These are phyloP conservation scores for Selene dorsalis DNA, from an alignment of 2,797 vertebrate genomes.

Conservation along the genomic window DNA sequence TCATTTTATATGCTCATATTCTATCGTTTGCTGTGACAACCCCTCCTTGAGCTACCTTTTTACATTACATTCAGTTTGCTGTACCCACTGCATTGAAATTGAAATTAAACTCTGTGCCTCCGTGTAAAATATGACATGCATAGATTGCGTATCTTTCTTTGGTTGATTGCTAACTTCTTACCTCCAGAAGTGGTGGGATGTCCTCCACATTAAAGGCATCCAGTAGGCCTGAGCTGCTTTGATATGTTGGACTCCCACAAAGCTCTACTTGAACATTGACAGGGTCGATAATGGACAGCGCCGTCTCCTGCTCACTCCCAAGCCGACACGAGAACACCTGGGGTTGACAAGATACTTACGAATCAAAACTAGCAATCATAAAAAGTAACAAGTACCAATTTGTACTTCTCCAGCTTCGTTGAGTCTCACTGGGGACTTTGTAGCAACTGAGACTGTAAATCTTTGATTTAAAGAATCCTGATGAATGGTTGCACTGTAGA, in stretches of 20 bases:
- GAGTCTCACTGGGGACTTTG: not conserved
- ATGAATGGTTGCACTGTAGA: not conserved
- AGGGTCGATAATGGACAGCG: conserved; percentile 96
- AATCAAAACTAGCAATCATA: not conserved
- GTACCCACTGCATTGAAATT: too few relatives aligned
- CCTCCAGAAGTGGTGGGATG: conserved; percentile 96
- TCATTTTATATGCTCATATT: too few relatives aligned
- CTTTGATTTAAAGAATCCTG: not conserved
- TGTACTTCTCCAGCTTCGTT: not conserved
- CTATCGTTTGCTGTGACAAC: too few relatives aligned
- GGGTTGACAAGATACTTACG: not conserved
- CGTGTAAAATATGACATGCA: not conserved
- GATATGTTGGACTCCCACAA: conserved; percentile 93
- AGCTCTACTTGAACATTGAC: conserved; percentile 96
- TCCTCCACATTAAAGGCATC: conserved; percentile 98
- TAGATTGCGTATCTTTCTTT: not conserved
- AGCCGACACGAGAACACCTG: conserved; percentile 97
- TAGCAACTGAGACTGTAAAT: not conserved
- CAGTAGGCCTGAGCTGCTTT: conserved; percentile 92
- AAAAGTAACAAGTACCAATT: not conserved
- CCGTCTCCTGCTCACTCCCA: conserved; percentile 95
- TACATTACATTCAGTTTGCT: too few relatives aligned
- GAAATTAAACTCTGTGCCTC: too few relatives aligned
- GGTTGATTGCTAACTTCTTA: conserved; percentile 66
- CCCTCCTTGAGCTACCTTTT: too few relatives aligned